Evolutionary conservation across 2,113 vertebrate species (phyloP), one percentile per base, ranked within the genome.

Genomic region (Eulemur rufifrons): DNA sequence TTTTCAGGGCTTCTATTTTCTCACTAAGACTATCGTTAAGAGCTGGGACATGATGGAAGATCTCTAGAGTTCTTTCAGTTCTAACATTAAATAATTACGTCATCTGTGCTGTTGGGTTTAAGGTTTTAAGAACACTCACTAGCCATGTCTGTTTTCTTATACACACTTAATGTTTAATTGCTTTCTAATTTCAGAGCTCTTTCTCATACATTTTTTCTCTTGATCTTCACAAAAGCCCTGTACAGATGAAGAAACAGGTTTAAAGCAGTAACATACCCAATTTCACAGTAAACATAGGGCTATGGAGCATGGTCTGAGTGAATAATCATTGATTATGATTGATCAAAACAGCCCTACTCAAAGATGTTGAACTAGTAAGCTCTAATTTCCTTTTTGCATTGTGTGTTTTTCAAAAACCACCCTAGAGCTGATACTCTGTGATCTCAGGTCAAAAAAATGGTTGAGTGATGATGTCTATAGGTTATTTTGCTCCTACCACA

Each of bases 121-220:
- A 92, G 6, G 21, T 29, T 82, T 61, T 77, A 92, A 89, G 77
- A 54, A 34, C 12, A 91, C 37, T 91, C 5, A 10, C 12, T 39
- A 82, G 39, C 32, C n/a, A 23, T 42, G 5, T 71, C 39, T 77
- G 21, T 21, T 39, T 37, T 80, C 56, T 92, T 61, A 54, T 59
- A 56, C 68, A 64, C 15, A 66, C 34, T 56, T 68, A 34, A 52
- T 56, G 21, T 86, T 86, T 82, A 61, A 82, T 91, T 47, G 25
- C 11, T 80, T 95, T 82, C 17, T 83, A 39, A 83, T 32, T 89
- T 59, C 71, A 96, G 71, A n/a, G 17, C n/a, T 86, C 47, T 95
- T 88, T 88, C 64, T 29, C 14, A 59, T 29, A 73, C 0, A 45
- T 18, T 39, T 93, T 95, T 86, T 91, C 25, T 91, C n/a, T 64